Evolutionary conservation across 1,140 invertebrate species (phyloP).

Genomic region (Reticulitermes speratus): DNA sequence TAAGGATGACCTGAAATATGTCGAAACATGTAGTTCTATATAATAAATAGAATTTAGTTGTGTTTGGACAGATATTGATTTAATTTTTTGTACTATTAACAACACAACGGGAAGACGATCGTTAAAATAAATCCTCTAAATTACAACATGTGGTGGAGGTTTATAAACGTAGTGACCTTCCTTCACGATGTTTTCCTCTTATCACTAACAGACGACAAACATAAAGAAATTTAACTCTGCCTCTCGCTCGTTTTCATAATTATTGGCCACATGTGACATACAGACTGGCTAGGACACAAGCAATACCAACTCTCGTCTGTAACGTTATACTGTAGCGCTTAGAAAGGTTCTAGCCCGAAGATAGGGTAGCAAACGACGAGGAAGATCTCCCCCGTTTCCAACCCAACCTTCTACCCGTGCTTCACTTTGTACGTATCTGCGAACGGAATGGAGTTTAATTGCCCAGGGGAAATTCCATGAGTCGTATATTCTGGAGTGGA

Average conservation of each 20-base stretch:
- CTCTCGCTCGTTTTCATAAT: not conserved
- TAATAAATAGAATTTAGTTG: no score
- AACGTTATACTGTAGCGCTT: not conserved
- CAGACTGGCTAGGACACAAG: not conserved
- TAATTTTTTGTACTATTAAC: no score
- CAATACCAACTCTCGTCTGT: not conserved
- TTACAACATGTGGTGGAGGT: no score
- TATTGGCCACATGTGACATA: not conserved
- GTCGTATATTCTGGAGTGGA: not conserved
- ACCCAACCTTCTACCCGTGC: not conserved
- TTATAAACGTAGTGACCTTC: no score
- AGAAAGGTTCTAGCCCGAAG: not conserved
- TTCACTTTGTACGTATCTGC: not conserved
- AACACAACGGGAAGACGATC: no score
- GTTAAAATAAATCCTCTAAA: no score
- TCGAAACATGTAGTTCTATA: no score
- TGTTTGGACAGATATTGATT: no score
- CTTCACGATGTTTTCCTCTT: not conserved
- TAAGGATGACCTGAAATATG: no score
- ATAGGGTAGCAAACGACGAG: not conserved
- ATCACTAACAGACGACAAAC: not conserved
- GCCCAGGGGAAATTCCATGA: constrained; percentile 1
- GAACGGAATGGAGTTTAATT: constrained; percentile 11
- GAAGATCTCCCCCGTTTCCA: not conserved
- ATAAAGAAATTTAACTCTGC: not conserved